phyloP scores from a whole-genome alignment of 2,797 vertebrate species.

The Bothrops alternatus region DNA sequence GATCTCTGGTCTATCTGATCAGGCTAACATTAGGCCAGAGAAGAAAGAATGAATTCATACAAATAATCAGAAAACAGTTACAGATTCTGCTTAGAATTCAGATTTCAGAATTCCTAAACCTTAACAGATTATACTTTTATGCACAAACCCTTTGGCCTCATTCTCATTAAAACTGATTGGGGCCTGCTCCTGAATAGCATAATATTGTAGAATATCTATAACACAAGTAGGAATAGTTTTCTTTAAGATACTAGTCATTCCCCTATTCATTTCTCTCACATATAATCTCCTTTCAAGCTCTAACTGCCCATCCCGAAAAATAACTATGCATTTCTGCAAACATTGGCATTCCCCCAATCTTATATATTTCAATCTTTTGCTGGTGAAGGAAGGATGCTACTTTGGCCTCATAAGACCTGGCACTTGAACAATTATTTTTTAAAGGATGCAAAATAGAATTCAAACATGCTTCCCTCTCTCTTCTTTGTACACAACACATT shows the following conservation, averaged over 20 bases:
- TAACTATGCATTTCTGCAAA: background rate
- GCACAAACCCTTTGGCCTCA: background rate
- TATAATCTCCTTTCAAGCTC: background rate
- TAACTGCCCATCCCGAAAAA: background rate
- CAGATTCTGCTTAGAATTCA: background rate
- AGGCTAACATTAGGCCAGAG: background rate
- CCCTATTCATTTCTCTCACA: background rate
- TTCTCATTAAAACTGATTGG: background rate
- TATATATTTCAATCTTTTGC: background rate
- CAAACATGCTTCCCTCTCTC: background rate
- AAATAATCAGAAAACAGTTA: background rate
- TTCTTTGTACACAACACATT: background rate
- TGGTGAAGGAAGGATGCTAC: background rate
- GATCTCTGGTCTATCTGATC: background rate
- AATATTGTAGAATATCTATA: background rate
- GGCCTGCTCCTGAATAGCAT: background rate
- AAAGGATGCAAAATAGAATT: background rate
- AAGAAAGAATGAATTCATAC: background rate
- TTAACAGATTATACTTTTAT: background rate
- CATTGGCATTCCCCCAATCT: background rate
- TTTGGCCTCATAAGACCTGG: background rate
- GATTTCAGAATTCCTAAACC: background rate
- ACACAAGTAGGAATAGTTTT: background rate
- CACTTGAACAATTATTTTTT: background rate
- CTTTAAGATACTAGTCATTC: background rate